These are phyloP conservation scores for Coelopa pilipes DNA, from an alignment of 2,888 invertebrate species.

Conservation along the genomic window DNA sequence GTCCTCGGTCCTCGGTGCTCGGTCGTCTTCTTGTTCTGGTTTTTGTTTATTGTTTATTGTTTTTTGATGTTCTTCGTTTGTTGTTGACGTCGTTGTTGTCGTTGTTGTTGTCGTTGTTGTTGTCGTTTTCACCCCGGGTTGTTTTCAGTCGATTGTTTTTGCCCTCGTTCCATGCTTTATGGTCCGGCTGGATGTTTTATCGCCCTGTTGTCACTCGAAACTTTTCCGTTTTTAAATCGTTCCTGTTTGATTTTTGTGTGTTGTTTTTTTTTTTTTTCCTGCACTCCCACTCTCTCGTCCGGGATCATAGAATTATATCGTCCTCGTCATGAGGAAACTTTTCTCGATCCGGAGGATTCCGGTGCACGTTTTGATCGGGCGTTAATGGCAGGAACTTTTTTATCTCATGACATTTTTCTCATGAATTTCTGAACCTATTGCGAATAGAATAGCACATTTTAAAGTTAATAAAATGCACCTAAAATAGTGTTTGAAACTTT, in stretches of 20 bases:
- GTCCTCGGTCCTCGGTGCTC: too few species aligned
- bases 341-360: not conserved
- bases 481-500: too few species aligned
- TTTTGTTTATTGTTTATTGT: not conserved
- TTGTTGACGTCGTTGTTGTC: not conserved
- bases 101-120: not conserved
- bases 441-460: too few species aligned
- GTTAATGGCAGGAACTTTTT: not conserved
- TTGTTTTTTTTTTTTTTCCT: too few species aligned
- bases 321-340: not conserved
- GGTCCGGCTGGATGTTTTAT: too few species aligned
- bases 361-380: too few species aligned
- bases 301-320: conserved; percentile 7
- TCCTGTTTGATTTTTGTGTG: too few species aligned
- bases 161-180: too few species aligned
- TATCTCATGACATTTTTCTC: too few species aligned
- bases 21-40: not conserved
- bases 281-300: not conserved
- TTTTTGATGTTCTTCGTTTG: not conserved
- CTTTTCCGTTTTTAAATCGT: conserved; percentile 5
- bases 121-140: not conserved
- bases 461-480: too few species aligned
- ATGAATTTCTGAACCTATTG: too few species aligned
- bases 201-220: not conserved
- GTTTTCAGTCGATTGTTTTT: not conserved